These are phyloP conservation scores for Ardeotis arabs DNA, from an alignment of 2,113 vertebrate species.

Conservation along the genomic window DNA sequence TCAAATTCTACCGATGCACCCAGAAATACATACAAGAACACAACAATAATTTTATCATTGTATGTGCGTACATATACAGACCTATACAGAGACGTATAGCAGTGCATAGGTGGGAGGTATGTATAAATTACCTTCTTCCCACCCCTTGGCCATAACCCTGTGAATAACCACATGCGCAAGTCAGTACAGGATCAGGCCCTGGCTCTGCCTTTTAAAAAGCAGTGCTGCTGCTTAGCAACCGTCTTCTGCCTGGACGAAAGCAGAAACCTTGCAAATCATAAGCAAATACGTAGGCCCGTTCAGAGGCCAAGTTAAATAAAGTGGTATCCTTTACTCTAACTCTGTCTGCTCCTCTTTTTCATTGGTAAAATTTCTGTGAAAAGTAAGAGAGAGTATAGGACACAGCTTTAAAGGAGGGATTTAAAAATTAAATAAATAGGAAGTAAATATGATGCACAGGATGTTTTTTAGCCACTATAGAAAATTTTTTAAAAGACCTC, in stretches of 20 bases:
- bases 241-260: conserved; percentile 39
- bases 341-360: neutral
- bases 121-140: neutral
- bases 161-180: neutral
- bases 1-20: neutral
- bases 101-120: neutral
- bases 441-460: conserved; percentile 5
- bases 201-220: neutral
- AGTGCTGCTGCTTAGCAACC: conserved; percentile 68
- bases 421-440: neutral
- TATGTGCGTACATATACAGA: neutral
- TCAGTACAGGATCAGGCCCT: neutral
- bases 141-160: neutral
- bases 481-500: neutral
- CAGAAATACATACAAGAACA: neutral
- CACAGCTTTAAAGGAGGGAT: neutral
- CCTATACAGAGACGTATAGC: neutral
- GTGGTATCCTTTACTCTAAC: neutral
- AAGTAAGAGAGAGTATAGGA: neutral
- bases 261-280: conserved; percentile 56
- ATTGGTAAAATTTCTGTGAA: neutral
- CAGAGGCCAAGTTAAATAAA: conserved; percentile 15
- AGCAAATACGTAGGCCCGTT: conserved; percentile 21
- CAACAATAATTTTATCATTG: neutral
- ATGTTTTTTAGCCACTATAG: neutral